phyloP scores from a whole-genome alignment of 2,888 invertebrate species.

The Drosophila quinaria region DNA sequence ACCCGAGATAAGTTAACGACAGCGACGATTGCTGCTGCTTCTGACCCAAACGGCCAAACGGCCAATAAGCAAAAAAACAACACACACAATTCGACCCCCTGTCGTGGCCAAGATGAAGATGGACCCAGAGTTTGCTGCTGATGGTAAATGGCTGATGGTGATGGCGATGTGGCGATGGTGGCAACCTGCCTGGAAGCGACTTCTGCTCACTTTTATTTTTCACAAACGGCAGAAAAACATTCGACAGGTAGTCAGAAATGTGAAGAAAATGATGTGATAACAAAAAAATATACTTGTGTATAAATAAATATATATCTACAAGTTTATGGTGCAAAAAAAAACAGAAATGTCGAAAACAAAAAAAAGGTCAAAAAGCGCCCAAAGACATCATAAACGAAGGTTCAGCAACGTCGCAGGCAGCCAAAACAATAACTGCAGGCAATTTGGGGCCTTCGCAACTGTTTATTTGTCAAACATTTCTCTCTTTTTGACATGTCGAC shows the following conservation, averaged over 20 bases:
- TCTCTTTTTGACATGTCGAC: slow-evolving; percentile 81
- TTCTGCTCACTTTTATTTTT: slow-evolving; percentile 78
- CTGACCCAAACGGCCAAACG: slow-evolving; percentile 42
- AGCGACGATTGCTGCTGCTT: slow-evolving; percentile 33
- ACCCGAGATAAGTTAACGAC: slow-evolving; percentile 79
- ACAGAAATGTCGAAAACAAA: slow-evolving; percentile 19
- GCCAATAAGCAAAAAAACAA: slow-evolving; percentile 4
- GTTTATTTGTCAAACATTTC: slow-evolving; percentile 81
- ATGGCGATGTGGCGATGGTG: slow-evolving; percentile 25
- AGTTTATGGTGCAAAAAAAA: slow-evolving; percentile 53
- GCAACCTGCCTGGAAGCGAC: slow-evolving; percentile 58
- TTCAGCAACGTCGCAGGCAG: slow-evolving; percentile 47
- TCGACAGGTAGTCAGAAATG: slow-evolving; percentile 74
- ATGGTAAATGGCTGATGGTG: slow-evolving; percentile 43
- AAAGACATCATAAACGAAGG: slow-evolving; percentile 80
- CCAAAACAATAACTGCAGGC: slow-evolving; percentile 82
- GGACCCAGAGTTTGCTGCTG: slow-evolving; percentile 19
- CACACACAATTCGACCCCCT: slow-evolving; percentile 45
- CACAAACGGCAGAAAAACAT: slow-evolving; percentile 66
- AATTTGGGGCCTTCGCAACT: slow-evolving; percentile 75
- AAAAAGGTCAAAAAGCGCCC: slow-evolving; percentile 73
- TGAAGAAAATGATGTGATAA: slow-evolving; percentile 76
- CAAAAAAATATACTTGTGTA: slow-evolving; percentile 38
- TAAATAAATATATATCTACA: slow-evolving; percentile 31
- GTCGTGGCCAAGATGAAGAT: slow-evolving; percentile 44